Percentiles rank a stretch among this genome's conserved stretches.
Conservation (phyloP, 2,113 vertebrate genomes). For the Nerophis ophidion region DNA sequence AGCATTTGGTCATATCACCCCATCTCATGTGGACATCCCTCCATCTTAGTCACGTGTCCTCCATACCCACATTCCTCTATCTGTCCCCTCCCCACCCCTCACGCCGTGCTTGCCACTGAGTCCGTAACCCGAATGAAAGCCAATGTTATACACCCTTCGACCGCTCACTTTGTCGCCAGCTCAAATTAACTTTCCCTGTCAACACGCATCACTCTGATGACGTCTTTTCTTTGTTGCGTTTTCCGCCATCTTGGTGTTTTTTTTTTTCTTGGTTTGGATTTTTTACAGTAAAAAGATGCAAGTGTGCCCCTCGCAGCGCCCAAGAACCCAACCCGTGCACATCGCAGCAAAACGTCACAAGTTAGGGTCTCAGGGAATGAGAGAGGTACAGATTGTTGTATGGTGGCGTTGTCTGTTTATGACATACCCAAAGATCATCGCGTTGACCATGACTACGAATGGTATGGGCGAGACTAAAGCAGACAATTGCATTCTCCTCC, state of each 20-base stretch:
- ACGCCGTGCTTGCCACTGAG: constrained; percentile 34
- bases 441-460: constrained; percentile 15
- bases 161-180: constrained; percentile 24
- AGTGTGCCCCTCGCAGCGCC: constrained; percentile 97
- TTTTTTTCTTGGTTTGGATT: constrained; percentile 14
- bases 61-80: constrained; percentile 54
- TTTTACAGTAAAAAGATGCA: constrained; percentile 67
- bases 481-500: constrained; percentile 51
- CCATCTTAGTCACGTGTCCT: constrained; percentile 49
- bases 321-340: constrained; percentile 99
- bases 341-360: constrained; percentile 98
- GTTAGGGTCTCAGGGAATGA: constrained; percentile 99
- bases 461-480: constrained; percentile 25
- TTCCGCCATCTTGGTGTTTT: constrained; percentile 36
- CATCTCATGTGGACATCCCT: constrained; percentile 43
- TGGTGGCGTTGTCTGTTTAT: constrained; percentile 26
- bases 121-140: constrained; percentile 36
- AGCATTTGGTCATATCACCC: constrained; percentile 32
- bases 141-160: constrained; percentile 16
- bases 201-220: background rate
- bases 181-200: constrained; percentile 26
- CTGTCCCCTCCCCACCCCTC: constrained; percentile 15
- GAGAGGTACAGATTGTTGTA: constrained; percentile 80
- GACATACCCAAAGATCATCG: constrained; percentile 23
- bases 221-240: constrained; percentile 23